phyloP scores from a whole-genome alignment of 1,140 invertebrate genomes.

The Potamilus streckersoni region DNA sequence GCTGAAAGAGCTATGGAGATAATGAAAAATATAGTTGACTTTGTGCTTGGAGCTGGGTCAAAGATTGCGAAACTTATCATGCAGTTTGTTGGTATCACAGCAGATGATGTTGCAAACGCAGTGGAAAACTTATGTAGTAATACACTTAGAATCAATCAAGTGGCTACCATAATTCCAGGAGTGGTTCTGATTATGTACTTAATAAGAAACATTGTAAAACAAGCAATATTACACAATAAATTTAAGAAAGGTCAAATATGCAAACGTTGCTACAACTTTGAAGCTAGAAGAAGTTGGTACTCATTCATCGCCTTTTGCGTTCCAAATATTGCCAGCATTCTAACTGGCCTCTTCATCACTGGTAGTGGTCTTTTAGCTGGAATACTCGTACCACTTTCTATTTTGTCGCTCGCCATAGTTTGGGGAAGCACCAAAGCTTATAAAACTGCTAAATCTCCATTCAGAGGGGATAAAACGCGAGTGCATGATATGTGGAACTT shows the following conservation, averaged over 20 bases:
- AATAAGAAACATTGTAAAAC: neutral
- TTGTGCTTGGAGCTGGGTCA: neutral
- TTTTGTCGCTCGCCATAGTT: constrained; percentile 1
- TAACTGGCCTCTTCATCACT: neutral
- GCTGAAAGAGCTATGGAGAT: neutral
- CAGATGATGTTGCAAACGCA: constrained; percentile 9
- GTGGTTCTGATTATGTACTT: constrained; percentile 2
- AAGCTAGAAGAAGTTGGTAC: constrained; percentile 5
- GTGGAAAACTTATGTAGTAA: neutral
- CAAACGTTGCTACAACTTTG: constrained; percentile 2
- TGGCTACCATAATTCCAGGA: neutral
- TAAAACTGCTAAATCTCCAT: constrained; percentile 6
- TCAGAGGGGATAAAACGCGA: constrained; percentile 4
- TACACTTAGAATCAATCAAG: constrained; percentile 4
- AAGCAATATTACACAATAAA: neutral
- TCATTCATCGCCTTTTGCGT: constrained; percentile 4
- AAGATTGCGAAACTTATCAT: constrained; percentile 7
- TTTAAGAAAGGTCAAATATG: constrained; percentile 3
- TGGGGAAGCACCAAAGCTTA: constrained; percentile 1
- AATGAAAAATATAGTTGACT: neutral
- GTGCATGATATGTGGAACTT: neutral
- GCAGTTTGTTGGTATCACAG: neutral
- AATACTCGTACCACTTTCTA: neutral
- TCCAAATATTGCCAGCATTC: neutral
- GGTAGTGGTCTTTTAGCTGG: constrained; percentile 1